Percentiles rank a stretch among this genome's conserved stretches.
phyloP scores from a whole-genome alignment of 2,797 vertebrate genomes.

The Hoplostethus mediterraneus region DNA sequence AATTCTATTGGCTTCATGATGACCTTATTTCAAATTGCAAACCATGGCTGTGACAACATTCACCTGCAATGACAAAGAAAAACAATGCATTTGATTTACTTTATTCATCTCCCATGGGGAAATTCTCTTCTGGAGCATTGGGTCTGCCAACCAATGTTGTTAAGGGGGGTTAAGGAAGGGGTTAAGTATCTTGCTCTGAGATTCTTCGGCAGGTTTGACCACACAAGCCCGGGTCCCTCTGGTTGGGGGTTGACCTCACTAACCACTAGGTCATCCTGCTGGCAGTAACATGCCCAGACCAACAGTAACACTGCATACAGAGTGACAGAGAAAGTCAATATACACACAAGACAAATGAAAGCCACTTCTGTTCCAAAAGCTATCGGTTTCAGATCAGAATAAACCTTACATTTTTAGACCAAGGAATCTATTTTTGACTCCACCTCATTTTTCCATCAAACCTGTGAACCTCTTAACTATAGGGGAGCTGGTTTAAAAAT shows the following conservation, averaged over 20 bases:
- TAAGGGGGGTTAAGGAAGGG: too few species aligned
- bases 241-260: too few species aligned
- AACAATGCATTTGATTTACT: background rate
- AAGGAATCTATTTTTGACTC: constrained; percentile 57
- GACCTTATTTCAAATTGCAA: constrained; percentile 22
- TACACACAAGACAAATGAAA: constrained; percentile 17
- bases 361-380: constrained; percentile 23
- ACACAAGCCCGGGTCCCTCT: too few species aligned
- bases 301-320: constrained; percentile 1
- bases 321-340: constrained; percentile 1
- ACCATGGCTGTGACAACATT: constrained; percentile 16
- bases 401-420: constrained; percentile 55
- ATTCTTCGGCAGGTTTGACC: too few species aligned
- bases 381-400: constrained; percentile 16
- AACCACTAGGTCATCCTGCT: too few species aligned
- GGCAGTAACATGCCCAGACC: too few species aligned
- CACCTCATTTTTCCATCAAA: constrained; percentile 40
- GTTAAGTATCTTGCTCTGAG: too few species aligned
- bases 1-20: too few species aligned
- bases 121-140: too few species aligned
- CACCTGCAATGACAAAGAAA: constrained; percentile 17
- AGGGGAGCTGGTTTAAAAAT: constrained; percentile 60
- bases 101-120: too few species aligned
- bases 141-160: too few species aligned
- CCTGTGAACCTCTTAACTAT: constrained; percentile 45